Conservation (phyloP, 2,113 vertebrate species). For the Eublepharis macularius region DNA sequence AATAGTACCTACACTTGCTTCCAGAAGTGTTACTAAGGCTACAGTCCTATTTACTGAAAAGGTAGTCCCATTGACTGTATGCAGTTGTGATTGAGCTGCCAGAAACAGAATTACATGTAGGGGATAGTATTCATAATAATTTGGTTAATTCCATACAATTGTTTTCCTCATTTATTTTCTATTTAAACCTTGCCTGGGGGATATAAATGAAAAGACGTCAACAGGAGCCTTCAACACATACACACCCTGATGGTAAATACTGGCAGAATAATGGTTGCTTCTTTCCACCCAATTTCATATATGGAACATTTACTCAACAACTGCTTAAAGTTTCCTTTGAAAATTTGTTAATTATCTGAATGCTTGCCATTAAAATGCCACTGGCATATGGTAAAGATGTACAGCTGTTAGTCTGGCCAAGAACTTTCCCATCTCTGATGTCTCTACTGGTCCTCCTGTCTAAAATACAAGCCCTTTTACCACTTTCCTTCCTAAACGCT, state of each 20-base stretch:
- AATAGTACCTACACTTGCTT: not conserved
- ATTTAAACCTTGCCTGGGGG: not conserved
- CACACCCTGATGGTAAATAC: not conserved
- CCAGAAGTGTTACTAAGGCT: not conserved
- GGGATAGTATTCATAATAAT: not conserved
- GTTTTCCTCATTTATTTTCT: not conserved
- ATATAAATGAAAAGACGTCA: not conserved
- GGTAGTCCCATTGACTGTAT: not conserved
- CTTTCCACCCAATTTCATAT: not conserved
- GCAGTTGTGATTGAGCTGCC: not conserved
- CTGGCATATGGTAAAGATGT: not conserved
- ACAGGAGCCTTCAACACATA: not conserved
- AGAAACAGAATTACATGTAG: not conserved
- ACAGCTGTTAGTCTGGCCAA: not conserved
- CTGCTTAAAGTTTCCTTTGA: not conserved
- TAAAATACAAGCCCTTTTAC: not conserved
- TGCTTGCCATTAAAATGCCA: not conserved
- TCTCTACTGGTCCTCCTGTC: not conserved
- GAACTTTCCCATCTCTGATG: not conserved
- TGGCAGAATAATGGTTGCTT: not conserved
- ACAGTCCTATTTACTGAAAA: not conserved
- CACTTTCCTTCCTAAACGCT: constrained; percentile 7
- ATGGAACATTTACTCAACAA: not conserved
- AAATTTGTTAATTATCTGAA: constrained; percentile 1
- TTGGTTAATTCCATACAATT: not conserved